Evolutionary conservation across 2,797 vertebrate species (phyloP), one percentile per base, ranked within the genome.

Genomic region (Xenops minutus): DNA sequence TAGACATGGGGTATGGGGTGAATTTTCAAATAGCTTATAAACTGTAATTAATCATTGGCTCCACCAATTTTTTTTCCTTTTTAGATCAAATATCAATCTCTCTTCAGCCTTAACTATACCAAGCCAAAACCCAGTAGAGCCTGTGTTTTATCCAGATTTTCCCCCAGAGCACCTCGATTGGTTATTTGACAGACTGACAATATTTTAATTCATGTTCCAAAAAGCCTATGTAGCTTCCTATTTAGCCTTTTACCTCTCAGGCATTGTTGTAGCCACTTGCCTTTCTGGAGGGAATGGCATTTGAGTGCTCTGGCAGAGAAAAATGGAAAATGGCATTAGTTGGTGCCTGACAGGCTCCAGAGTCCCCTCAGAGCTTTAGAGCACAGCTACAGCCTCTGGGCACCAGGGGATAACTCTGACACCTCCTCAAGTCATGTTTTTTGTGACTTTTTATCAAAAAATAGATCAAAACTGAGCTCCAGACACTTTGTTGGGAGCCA

Each of bases 371-470:
- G 36, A 88, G 67, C 81, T 86, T 71, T 30, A 56, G 36, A 88
- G 67, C 78, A 82, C 71, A 48, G 58, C 72, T n/a, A 2, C 89
- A 49, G 63, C 5, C 89, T 72, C 86, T 69, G 20, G 74, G 72
- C 64, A 58, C 73, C 72, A 75, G 66, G 61, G 48, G 49, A 18
- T 56, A 81, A 81, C 62, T 79, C 85, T 81, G 81, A 93, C 78
- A 85, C 58, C 83, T 67, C 78, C 72, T 80, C 55, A 59, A n/a
- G 36, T 83, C 0, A 1, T 72, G 32, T 3, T 2, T 24, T 74
- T 78, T 43, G 58, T 69, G 92, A 88, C 87, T 85, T 87, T 91
- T 95, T 79, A 79, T 89, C 91, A 81, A 61, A 74, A 92, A 96
- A 32, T 13, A 84, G 79, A 96, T 44, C 41, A 73, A 80, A 95